These are phyloP conservation scores for Epinephelus fuscoguttatus DNA, from an alignment of 2,113 vertebrate species.

Conservation along the genomic window DNA sequence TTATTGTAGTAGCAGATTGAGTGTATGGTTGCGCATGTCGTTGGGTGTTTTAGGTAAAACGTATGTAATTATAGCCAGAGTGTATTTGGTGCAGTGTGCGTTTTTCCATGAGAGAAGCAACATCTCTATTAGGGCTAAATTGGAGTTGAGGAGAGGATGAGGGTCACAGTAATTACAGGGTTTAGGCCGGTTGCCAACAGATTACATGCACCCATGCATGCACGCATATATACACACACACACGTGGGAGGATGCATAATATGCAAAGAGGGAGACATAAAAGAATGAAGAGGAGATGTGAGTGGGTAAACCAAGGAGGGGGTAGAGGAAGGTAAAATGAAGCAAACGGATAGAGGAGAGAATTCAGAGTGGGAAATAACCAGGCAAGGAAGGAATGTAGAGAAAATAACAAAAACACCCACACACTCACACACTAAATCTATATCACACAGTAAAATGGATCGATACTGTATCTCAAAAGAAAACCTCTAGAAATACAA, in stretches of 20 bases:
- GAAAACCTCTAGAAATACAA: neutral
- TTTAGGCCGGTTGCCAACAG: slow-evolving; percentile 60
- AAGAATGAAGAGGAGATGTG: slow-evolving; percentile 49
- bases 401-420: slow-evolving; percentile 1
- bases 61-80: slow-evolving; percentile 34
- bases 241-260: slow-evolving; percentile 63
- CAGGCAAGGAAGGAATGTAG: neutral
- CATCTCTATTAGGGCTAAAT: slow-evolving; percentile 45
- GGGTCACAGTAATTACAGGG: slow-evolving; percentile 72
- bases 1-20: slow-evolving; percentile 28
- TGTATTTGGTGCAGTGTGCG: slow-evolving; percentile 22
- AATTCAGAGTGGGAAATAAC: neutral
- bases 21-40: slow-evolving; percentile 27
- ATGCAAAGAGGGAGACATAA: slow-evolving; percentile 53
- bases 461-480: neutral
- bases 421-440: neutral
- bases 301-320: slow-evolving; percentile 41
- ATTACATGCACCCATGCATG: slow-evolving; percentile 49
- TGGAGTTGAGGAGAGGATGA: slow-evolving; percentile 57
- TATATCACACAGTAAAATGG: neutral
- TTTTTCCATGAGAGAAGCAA: slow-evolving; percentile 32
- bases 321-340: slow-evolving; percentile 17
- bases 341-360: slow-evolving; percentile 3
- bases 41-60: slow-evolving; percentile 43
- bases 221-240: slow-evolving; percentile 30